Percentiles rank a stretch among this genome's conserved stretches.
Evolutionary conservation across 2,888 invertebrate species (phyloP).

Genomic region (Meandrusa payeni): DNA sequence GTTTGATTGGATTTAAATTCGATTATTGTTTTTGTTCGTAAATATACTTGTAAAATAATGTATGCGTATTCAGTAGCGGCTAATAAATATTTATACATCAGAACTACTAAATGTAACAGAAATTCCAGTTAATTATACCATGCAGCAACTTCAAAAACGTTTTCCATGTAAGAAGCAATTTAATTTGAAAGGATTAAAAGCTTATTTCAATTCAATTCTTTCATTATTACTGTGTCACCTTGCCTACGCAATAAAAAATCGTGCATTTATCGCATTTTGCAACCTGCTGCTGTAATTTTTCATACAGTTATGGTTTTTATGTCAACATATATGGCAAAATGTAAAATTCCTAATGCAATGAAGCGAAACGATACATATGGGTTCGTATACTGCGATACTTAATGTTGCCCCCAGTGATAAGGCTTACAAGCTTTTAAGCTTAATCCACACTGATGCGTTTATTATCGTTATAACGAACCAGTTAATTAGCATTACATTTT

Average conservation of each 20-base stretch:
- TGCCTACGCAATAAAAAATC: neutral
- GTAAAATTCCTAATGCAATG: neutral
- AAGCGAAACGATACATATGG: neutral
- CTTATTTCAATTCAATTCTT: neutral
- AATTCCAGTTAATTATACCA: too few relatives aligned
- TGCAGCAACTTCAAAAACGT: too few relatives aligned
- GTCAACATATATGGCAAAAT: neutral
- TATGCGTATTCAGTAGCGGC: too few relatives aligned
- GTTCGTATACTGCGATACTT: slow-evolving; percentile 8
- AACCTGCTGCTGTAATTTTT: neutral
- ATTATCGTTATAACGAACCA: slow-evolving; percentile 36
- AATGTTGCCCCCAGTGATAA: slow-evolving; percentile 5
- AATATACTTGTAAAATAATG: too few relatives aligned
- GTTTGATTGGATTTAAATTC: too few relatives aligned
- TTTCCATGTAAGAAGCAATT: too few relatives aligned
- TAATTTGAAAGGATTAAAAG: neutral
- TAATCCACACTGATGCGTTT: slow-evolving; percentile 1
- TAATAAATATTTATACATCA: too few relatives aligned
- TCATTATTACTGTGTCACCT: neutral
- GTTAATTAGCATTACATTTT: slow-evolving; percentile 49
- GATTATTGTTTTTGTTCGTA: too few relatives aligned
- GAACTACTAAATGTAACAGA: too few relatives aligned
- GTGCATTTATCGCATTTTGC: neutral
- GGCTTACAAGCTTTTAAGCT: slow-evolving; percentile 6
- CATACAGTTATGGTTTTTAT: too few relatives aligned